These are phyloP conservation scores for Andricus quercusramuli DNA, from an alignment of 2,888 invertebrate species.

Conservation along the genomic window DNA sequence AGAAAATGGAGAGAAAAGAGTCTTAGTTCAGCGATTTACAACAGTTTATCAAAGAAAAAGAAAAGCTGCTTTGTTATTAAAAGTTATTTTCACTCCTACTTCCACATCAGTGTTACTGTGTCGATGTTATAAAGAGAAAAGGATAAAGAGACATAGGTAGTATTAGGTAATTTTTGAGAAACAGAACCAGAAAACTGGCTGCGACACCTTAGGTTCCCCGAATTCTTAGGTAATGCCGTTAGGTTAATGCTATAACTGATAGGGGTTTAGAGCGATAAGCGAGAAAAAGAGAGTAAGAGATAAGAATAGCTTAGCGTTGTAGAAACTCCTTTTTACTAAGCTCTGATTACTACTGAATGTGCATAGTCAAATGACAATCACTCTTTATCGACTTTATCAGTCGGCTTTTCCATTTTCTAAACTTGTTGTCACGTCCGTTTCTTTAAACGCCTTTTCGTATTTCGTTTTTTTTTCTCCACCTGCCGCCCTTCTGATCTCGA, in stretches of 20 bases:
- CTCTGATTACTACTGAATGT: conserved; percentile 60
- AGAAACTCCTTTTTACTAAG: conserved; percentile 68
- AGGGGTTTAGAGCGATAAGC: conserved; percentile 43
- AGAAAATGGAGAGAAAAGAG: conserved; percentile 36
- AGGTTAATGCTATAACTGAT: conserved; percentile 16
- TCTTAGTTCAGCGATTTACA: conserved; percentile 38
- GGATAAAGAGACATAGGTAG: conserved; percentile 40
- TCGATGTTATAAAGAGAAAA: conserved; percentile 44
- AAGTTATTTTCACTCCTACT: conserved; percentile 26
- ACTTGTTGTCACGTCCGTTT: conserved; percentile 44
- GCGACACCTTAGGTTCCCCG: conserved; percentile 11
- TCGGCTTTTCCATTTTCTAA: conserved; percentile 54
- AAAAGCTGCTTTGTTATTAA: conserved; percentile 28
- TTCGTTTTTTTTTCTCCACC: conserved; percentile 60
- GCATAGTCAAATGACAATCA: conserved; percentile 77
- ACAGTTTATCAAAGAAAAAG: neutral
- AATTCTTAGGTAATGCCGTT: conserved; percentile 21
- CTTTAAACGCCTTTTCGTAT: conserved; percentile 43
- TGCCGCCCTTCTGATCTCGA: conserved; percentile 59
- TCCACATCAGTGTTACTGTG: conserved; percentile 43
- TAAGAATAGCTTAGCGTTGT: conserved; percentile 65
- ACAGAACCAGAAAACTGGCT: conserved; percentile 16
- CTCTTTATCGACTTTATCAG: conserved; percentile 72
- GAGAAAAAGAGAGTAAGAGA: conserved; percentile 57
- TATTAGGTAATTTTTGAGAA: conserved; percentile 28